Evolutionary conservation across 1,140 invertebrate genomes (phyloP).

Genomic region (Apis laboriosa): DNA sequence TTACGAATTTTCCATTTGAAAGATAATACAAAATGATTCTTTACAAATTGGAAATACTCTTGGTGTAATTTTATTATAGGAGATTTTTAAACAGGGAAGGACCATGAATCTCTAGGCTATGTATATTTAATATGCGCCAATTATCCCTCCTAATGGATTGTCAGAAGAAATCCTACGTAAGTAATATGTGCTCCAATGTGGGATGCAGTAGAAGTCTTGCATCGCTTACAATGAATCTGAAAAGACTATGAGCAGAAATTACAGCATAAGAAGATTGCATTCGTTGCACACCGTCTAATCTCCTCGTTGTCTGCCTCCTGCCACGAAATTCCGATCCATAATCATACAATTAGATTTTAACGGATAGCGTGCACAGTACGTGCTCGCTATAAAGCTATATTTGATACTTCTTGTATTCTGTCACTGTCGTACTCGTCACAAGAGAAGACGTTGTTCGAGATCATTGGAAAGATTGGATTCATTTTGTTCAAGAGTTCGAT

Average conservation of each 20-base stretch:
- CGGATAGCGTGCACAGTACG: background rate
- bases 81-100: background rate
- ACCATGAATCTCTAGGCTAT: background rate
- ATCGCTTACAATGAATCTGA: conserved; percentile 44
- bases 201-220: background rate
- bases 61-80: background rate
- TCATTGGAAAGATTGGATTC: background rate
- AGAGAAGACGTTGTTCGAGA: background rate
- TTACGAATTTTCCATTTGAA: background rate
- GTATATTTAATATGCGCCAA: background rate
- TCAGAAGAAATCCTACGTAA: conserved; percentile 29
- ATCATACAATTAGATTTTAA: conserved; percentile 49
- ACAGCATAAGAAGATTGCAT: conserved; percentile 29
- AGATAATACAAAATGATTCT: background rate
- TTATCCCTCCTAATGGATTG: background rate
- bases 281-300: conserved; percentile 16
- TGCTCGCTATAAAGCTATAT: background rate
- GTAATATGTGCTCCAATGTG: conserved; percentile 6
- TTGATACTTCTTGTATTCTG: background rate
- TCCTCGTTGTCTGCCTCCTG: conserved; percentile 24
- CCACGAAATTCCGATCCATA: conserved; percentile 43
- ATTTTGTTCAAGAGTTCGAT: background rate
- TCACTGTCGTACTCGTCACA: background rate
- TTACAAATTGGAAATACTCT: background rate
- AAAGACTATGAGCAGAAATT: conserved; percentile 47